phyloP scores from a whole-genome alignment of 2,113 vertebrate species.

The Gallinago paraguaiae region DNA sequence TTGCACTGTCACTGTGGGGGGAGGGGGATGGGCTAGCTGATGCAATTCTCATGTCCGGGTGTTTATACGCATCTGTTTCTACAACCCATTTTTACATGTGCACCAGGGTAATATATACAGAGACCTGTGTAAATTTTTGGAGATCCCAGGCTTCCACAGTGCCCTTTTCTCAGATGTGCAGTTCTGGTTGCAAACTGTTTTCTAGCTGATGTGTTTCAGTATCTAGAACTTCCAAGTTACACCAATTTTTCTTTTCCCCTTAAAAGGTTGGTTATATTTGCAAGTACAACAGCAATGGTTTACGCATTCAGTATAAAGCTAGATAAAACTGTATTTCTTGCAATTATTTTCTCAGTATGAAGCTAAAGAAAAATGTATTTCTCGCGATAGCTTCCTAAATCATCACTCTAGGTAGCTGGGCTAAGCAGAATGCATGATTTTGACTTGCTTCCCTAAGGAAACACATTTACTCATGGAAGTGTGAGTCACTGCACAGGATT shows the following conservation, averaged over 20 bases:
- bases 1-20: neutral
- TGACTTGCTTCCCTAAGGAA: slow-evolving; percentile 9
- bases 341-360: neutral
- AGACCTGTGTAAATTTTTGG: neutral
- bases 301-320: neutral
- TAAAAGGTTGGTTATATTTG: neutral
- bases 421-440: neutral
- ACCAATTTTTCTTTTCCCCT: neutral
- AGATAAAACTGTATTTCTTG: neutral
- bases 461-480: neutral
- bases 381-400: neutral
- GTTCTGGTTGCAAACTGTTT: neutral
- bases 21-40: neutral
- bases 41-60: neutral
- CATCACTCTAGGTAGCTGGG: neutral
- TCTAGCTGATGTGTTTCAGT: neutral
- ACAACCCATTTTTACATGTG: neutral
- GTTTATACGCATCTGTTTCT: neutral
- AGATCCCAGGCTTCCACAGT: neutral
- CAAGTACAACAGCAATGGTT: neutral
- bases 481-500: slow-evolving; percentile 11
- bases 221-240: neutral
- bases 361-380: neutral
- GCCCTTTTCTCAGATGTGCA: neutral
- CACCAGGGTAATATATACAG: neutral